Evolutionary conservation across 2,797 vertebrate genomes (phyloP), one percentile per base, ranked within the genome.

Genomic region (Lagorchestes hirsutus): DNA sequence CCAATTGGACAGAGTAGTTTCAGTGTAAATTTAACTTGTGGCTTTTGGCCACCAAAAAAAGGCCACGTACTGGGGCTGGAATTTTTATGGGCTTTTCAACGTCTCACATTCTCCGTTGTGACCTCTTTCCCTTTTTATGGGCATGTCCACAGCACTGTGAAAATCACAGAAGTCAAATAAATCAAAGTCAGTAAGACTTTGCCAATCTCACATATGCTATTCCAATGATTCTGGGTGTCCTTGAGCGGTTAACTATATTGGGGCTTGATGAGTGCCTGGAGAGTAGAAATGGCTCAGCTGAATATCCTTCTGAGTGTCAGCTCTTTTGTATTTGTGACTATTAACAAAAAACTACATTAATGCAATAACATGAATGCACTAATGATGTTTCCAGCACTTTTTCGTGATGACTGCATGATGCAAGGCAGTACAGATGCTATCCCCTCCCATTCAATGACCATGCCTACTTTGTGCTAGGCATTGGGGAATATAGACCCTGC

Each of bases 1-100:
- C 94, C 90, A 92, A 93, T 82, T 28, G 95, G 95, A 95, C 52
- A 54, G 59, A 93, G 93, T 92, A 24, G 97, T 97, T 98, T 97
- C 93, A 93, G 94, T 91, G 97, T 97, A 96, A 96, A 98, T 96
- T 97, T 98, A 96, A 96, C 98, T 98, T 97, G 97, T 98, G 94
- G 31, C 94, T 98, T 95, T 98, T 98, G 97, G 97, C 97, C 28
- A 58, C 95, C 27, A 50, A 34, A 96, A 55, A 87, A 94, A 94
- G 96, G 93, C 29, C 97, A 95, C 50, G 93, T 95, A 55, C 92
- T 93, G 96, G 34, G 97, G 96, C 40, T 95, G 50, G 92, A 97
- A 96, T 54, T 95, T 97, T 97, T 96, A 55, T 91, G 40, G 67
- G 1, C 2, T 34, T 96, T 96, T 96, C 97, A 98, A 97, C 91